Evolutionary conservation across 1,140 invertebrate genomes (phyloP).

Genomic region (Homarus americanus): DNA sequence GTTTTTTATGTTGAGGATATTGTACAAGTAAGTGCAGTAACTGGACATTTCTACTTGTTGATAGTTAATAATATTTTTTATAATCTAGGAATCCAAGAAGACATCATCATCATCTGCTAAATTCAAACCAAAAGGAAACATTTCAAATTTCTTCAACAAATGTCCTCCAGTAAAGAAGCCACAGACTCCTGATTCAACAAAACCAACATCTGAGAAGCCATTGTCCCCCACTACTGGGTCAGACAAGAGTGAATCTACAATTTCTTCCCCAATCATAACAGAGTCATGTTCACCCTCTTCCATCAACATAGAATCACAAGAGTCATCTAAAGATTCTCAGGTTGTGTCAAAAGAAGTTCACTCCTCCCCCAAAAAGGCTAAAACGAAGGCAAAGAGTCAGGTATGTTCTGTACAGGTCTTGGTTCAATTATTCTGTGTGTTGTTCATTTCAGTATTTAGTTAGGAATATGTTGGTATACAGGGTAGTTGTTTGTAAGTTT

Average conservation of each 20-base stretch:
- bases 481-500: no score
- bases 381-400: background rate
- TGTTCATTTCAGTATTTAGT: no score
- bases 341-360: background rate
- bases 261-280: background rate
- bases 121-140: background rate
- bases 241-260: background rate
- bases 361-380: background rate
- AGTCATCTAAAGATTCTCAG: background rate
- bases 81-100: background rate
- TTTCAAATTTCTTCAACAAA: slow-evolving; percentile 37
- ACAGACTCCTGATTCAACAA: slow-evolving; percentile 5
- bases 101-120: background rate
- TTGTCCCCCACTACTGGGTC: background rate
- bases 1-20: no score
- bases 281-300: background rate
- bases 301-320: slow-evolving; percentile 14
- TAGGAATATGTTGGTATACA: no score
- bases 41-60: no score
- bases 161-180: background rate
- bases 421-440: no score
- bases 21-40: no score
- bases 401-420: no score
- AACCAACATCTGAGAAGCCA: background rate
- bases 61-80: no score